A percentile compares a stretch with the other conserved stretches of the same genome.
Conservation (phyloP, 2,888 invertebrate species). For the Melieria crassipennis region DNA sequence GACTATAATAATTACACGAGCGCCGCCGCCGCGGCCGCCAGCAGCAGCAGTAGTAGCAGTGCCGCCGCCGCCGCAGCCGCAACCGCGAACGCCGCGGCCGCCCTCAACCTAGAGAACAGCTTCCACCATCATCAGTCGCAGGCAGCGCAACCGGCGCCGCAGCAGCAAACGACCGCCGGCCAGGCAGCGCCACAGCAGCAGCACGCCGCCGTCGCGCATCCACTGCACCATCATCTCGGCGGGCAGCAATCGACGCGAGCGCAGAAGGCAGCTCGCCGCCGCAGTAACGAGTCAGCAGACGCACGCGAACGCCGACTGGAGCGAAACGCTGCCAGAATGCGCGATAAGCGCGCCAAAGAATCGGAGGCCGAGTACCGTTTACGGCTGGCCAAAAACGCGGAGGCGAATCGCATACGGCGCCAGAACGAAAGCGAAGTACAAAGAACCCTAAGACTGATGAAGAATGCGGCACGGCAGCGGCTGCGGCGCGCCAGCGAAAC, state of each 20-base stretch:
- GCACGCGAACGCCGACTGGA: slow-evolving; percentile 63
- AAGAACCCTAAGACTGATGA: slow-evolving; percentile 66
- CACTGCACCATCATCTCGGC: slow-evolving; percentile 58
- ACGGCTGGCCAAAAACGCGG: slow-evolving; percentile 64
- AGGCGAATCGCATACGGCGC: slow-evolving; percentile 64
- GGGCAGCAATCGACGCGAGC: slow-evolving; percentile 53
- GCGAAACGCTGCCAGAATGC: slow-evolving; percentile 65
- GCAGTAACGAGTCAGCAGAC: slow-evolving; percentile 65
- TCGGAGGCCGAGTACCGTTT: slow-evolving; percentile 62
- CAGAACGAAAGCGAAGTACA: slow-evolving; percentile 66
- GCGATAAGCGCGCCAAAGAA: slow-evolving; percentile 64
- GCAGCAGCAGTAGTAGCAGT: slow-evolving; percentile 43
- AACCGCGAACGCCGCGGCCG: slow-evolving; percentile 44
- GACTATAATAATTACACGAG: slow-evolving; percentile 59
- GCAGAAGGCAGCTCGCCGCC: slow-evolving; percentile 59
- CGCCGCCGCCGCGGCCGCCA: slow-evolving; percentile 50
- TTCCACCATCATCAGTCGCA: slow-evolving; percentile 46
- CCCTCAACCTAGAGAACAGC: slow-evolving; percentile 50
- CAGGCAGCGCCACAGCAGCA: slow-evolving; percentile 43
- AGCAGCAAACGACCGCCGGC: slow-evolving; percentile 37
- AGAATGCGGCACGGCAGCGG: slow-evolving; percentile 65
- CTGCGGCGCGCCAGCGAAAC: slow-evolving; percentile 64
- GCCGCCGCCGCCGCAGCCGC: slow-evolving; percentile 46
- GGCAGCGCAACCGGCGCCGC: slow-evolving; percentile 33
- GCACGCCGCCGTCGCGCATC: slow-evolving; percentile 44